Base-by-base conservation (phyloP, 2,888 invertebrate genomes). In the Sinhomidia bicolor region DNA sequence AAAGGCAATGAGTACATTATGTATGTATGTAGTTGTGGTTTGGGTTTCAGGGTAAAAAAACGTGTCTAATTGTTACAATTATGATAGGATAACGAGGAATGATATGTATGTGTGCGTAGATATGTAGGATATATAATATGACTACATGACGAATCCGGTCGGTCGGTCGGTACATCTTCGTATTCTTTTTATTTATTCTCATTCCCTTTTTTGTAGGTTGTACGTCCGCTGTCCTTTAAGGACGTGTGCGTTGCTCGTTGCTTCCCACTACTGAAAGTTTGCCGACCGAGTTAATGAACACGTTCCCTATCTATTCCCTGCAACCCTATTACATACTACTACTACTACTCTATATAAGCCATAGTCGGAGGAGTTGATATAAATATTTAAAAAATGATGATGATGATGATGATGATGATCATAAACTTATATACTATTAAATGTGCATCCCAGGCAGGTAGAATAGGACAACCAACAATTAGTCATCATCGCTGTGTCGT, bases 31-130 rank as follows among this genome's bases (percentile, higher is more conserved):
- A 60, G 10, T 60, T 60, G 60, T 6, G 2, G 1, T 32, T 78
- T 82, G 82, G 82, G 82, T 82, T 82, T 60, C 54, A 78, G 32
- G 17, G n/a, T n/a, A n/a, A n/a, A 44, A 36, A 51, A 82, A 54
- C 71, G 54, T 82, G 82, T 82, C 54, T 71, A 82, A 82, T 82
- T 82, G 82, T 82, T 71, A 82, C 68, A 17, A 82, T 32, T 32
- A 51, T 54, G 14, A 71, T 68, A 54, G 23, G 81, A 26, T 60
- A 78, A 17, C n/a, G 20, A n/a, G n/a, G n/a, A n/a, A n/a, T n/a
- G n/a, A n/a, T n/a, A n/a, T n/a, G n/a, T n/a, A n/a, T n/a, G n/a
- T n/a, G n/a, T n/a, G n/a, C n/a, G n/a, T 51, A 41, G 51, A 17
- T 51, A 51, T 17, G 1, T 26, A 29, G 14, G 29, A 23, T 44